Evolutionary conservation across 2,797 vertebrate species (phyloP).

Genomic region (Pagetopsis macropterus): DNA sequence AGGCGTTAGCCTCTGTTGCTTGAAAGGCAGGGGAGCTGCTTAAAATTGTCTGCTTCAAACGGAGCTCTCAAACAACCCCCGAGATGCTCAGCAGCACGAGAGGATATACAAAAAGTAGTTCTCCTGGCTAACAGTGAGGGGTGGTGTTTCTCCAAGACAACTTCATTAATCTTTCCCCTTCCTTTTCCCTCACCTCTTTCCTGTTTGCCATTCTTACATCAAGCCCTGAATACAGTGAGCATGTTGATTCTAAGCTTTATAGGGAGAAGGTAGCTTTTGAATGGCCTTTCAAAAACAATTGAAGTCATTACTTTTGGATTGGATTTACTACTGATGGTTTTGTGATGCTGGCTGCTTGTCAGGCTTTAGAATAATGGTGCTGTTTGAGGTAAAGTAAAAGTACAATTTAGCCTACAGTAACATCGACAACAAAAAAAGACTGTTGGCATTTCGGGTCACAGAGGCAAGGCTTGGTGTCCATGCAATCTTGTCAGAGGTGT

Average conservation of each 20-base stretch:
- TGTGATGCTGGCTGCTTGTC: slow-evolving; percentile 2
- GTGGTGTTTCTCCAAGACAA: slow-evolving; percentile 52
- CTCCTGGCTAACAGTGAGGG: slow-evolving; percentile 63
- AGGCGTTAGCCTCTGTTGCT: slow-evolving; percentile 4
- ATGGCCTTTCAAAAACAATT: slow-evolving; percentile 3
- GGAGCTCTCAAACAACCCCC: slow-evolving; percentile 45
- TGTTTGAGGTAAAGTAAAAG: slow-evolving; percentile 9
- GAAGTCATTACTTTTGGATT: slow-evolving; percentile 8
- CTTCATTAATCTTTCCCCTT: slow-evolving; percentile 39
- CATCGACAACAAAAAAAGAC: neutral
- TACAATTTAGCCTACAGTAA: neutral
- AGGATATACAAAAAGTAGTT: slow-evolving; percentile 52
- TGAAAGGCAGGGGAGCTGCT: slow-evolving; percentile 31
- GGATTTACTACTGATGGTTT: neutral
- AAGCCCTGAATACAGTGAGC: slow-evolving; percentile 9
- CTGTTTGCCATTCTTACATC: slow-evolving; percentile 3
- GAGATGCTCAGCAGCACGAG: slow-evolving; percentile 44
- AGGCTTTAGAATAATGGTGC: neutral
- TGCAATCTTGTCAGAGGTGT: slow-evolving; percentile 42
- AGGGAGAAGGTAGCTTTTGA: neutral
- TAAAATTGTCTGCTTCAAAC: slow-evolving; percentile 51
- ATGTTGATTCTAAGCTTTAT: slow-evolving; percentile 23
- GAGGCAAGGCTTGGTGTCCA: slow-evolving; percentile 48
- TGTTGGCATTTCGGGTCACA: slow-evolving; percentile 34
- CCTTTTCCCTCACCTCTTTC: slow-evolving; percentile 2